A percentile compares a stretch with the other conserved stretches of the same genome.
Evolutionary conservation across 2,888 invertebrate genomes (phyloP).

Genomic region (Lithophane leautieri): DNA sequence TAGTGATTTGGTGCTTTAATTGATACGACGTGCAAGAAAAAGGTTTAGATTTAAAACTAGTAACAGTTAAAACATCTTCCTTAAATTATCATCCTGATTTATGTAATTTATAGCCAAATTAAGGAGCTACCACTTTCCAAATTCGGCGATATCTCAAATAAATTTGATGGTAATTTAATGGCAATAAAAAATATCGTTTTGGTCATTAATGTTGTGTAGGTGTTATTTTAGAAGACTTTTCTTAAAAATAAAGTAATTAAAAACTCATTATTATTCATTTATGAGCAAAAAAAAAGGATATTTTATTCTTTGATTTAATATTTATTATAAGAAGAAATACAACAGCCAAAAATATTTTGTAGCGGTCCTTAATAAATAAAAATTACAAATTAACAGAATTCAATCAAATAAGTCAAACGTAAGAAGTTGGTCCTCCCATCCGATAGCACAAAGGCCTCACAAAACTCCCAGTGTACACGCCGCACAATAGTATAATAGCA

Average conservation of each 20-base stretch:
- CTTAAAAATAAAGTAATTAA: constrained; percentile 4
- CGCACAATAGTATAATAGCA: constrained; percentile 79
- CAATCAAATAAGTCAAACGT: not conserved
- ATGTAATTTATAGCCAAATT: constrained; percentile 30
- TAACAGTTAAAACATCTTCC: not conserved
- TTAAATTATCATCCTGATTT: constrained; percentile 17
- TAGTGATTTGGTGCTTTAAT: too few relatives aligned
- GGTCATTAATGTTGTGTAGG: constrained; percentile 32
- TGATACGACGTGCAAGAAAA: not conserved
- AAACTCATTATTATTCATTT: not conserved
- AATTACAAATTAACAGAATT: too few relatives aligned
- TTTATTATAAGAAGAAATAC: not conserved
- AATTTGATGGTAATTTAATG: constrained; percentile 34
- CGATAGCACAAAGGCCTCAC: not conserved
- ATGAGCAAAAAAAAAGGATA: not conserved
- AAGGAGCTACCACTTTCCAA: constrained; percentile 27
- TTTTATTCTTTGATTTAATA: too few relatives aligned
- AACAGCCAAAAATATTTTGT: not conserved
- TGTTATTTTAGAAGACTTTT: constrained; percentile 13
- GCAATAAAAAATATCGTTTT: constrained; percentile 37
- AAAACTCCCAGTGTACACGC: constrained; percentile 65
- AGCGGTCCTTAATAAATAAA: not conserved
- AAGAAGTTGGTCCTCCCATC: not conserved
- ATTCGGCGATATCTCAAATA: constrained; percentile 32
- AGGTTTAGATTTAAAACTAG: not conserved